phyloP scores from a whole-genome alignment of 2,797 vertebrate genomes.

The Tragopan temminckii region DNA sequence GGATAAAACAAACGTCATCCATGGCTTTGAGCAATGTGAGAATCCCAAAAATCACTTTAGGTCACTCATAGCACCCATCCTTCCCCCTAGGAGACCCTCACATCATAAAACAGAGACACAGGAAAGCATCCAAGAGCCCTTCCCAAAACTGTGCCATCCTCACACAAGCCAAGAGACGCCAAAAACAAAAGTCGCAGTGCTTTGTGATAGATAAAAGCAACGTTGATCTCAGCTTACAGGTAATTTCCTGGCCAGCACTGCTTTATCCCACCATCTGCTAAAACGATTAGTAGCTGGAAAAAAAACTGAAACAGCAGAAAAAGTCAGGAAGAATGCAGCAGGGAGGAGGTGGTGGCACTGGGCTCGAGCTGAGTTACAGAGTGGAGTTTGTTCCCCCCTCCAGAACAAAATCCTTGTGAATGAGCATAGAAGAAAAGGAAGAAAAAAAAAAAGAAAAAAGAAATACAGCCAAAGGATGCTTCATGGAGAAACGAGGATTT shows the following conservation, averaged over 20 bases:
- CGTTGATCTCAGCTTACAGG: background rate
- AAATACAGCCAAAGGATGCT: background rate
- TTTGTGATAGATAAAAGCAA: background rate
- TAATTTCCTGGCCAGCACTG: constrained; percentile 44
- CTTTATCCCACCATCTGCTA: constrained; percentile 47
- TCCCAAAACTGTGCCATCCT: background rate
- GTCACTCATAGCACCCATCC: background rate
- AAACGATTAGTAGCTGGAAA: background rate
- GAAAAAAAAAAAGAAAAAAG: no score
- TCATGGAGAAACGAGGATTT: fast-evolving
- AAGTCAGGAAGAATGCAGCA: background rate
- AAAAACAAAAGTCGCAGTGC: background rate
- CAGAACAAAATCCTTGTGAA: background rate
- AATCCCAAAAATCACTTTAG: background rate
- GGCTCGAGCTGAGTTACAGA: background rate
- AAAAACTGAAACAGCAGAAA: constrained; percentile 51
- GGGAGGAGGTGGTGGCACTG: background rate
- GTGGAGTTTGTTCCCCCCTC: fast-evolving
- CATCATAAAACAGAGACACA: background rate
- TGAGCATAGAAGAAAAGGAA: background rate
- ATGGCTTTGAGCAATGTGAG: background rate
- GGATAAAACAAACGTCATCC: background rate
- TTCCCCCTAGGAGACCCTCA: background rate
- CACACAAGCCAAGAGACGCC: background rate
- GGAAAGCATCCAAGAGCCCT: background rate